These are phyloP conservation scores for Bellardia pandia DNA, from an alignment of 2,888 invertebrate genomes.

Conservation along the genomic window DNA sequence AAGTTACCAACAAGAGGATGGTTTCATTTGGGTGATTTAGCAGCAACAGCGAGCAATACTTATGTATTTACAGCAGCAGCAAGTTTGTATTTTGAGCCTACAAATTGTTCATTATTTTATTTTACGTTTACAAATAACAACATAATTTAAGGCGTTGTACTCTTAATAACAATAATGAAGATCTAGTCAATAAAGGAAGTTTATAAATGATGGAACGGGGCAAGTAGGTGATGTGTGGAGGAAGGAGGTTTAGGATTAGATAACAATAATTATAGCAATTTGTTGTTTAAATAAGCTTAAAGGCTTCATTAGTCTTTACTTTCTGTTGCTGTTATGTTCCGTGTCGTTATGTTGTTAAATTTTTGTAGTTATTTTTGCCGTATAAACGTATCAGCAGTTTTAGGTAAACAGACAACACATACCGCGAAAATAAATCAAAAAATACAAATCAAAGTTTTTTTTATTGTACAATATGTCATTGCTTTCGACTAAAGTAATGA, in stretches of 20 bases:
- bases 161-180: conserved; percentile 25
- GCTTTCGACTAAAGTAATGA: no score
- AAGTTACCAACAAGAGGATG: conserved; percentile 28
- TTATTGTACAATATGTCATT: no score
- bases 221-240: not conserved
- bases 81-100: conserved; percentile 26
- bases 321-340: no score
- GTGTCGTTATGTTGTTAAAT: no score
- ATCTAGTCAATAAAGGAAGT: not conserved
- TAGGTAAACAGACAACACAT: no score
- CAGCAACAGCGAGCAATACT: not conserved
- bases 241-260: conserved; percentile 21
- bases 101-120: conserved; percentile 15
- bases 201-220: not conserved
- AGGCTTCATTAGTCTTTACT: no score
- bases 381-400: no score
- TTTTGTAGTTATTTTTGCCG: no score
- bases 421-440: no score
- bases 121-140: conserved; percentile 30
- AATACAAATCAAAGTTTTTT: no score
- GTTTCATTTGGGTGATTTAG: not conserved
- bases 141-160: conserved; percentile 40
- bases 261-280: conserved; percentile 63
- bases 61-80: not conserved
- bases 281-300: conserved; percentile 39